Conservation (phyloP, 2,888 invertebrate genomes). For the Alcis repandata region DNA sequence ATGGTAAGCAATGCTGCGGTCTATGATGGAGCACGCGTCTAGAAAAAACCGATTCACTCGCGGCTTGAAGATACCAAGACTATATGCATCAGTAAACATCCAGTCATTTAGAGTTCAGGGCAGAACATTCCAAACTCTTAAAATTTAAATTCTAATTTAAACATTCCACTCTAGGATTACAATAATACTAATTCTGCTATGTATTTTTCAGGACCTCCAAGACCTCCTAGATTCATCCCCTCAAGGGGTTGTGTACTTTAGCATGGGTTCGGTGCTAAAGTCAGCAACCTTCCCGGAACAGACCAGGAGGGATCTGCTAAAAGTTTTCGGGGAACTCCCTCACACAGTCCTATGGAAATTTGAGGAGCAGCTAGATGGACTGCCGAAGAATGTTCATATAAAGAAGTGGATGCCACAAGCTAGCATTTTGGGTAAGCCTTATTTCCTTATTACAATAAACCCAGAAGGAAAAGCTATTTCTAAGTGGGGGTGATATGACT, state of each 20-base stretch:
- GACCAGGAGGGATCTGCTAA: slow-evolving; percentile 54
- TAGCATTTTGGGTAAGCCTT: slow-evolving; percentile 76
- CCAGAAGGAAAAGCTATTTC: too few relatives aligned
- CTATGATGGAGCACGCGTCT: too few relatives aligned
- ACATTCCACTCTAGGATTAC: too few relatives aligned
- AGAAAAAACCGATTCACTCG: too few relatives aligned
- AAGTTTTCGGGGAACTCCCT: slow-evolving; percentile 58
- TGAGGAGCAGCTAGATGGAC: slow-evolving; percentile 66
- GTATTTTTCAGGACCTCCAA: slow-evolving; percentile 63
- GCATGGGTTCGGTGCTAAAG: slow-evolving; percentile 70
- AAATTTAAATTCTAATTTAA: too few relatives aligned
- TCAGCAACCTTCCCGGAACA: slow-evolving; percentile 52
- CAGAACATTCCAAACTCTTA: too few relatives aligned
- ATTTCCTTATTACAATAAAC: neutral
- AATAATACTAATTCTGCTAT: neutral
- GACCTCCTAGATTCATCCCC: slow-evolving; percentile 63
- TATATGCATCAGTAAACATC: too few relatives aligned
- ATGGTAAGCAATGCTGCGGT: too few relatives aligned
- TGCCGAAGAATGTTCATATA: slow-evolving; percentile 77
- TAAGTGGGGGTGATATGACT: too few relatives aligned
- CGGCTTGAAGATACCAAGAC: too few relatives aligned
- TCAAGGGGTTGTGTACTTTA: slow-evolving; percentile 73
- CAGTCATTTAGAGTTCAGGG: too few relatives aligned
- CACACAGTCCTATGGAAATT: slow-evolving; percentile 84
- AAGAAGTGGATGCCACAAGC: slow-evolving; percentile 84